Evolutionary conservation across 2,113 vertebrate genomes (phyloP).

Genomic region (Nannospalax galili): DNA sequence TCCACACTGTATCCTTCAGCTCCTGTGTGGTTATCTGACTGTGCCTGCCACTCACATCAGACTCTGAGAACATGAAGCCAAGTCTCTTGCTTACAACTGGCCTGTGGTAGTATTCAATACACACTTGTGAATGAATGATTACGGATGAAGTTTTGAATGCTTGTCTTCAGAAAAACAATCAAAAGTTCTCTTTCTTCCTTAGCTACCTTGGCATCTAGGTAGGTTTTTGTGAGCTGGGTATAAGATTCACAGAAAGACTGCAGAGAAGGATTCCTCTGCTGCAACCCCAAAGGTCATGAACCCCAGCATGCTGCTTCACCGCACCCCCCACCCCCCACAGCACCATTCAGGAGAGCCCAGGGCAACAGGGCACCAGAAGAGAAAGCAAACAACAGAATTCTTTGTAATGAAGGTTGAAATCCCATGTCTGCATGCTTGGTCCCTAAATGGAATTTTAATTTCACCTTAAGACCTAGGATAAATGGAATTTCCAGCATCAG

Average conservation of each 20-base stretch:
- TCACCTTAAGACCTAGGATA: conserved; percentile 72
- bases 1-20: neutral
- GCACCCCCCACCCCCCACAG: neutral
- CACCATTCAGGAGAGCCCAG: neutral
- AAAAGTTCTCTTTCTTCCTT: neutral
- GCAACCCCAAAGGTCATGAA: neutral
- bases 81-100: neutral
- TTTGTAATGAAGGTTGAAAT: conserved; percentile 58
- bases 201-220: neutral
- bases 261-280: neutral
- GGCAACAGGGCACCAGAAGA: neutral
- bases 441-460: conserved; percentile 66
- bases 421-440: neutral
- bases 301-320: neutral
- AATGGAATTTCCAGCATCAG: conserved; percentile 61
- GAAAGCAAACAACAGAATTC: conserved; percentile 50
- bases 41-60: neutral
- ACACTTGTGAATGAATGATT: neutral
- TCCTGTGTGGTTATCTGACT: neutral
- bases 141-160: too few relatives aligned
- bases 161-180: too few relatives aligned
- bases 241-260: neutral
- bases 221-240: neutral
- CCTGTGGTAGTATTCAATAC: neutral
- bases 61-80: neutral